Evolutionary conservation across 2,888 invertebrate genomes (phyloP).

Genomic region (Scaptomyza polygonia): DNA sequence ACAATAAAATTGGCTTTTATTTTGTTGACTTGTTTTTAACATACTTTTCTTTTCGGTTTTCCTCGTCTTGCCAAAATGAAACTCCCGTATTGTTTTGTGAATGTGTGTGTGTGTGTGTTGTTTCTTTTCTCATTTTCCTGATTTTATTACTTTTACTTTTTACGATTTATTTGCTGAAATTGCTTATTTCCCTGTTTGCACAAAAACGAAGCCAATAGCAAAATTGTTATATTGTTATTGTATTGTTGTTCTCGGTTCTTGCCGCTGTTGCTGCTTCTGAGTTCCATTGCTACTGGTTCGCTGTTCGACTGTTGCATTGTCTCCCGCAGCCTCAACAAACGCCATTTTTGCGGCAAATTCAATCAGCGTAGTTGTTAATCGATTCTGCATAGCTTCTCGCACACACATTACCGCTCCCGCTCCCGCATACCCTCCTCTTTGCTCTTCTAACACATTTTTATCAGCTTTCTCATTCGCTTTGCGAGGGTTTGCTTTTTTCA

Average conservation of each 20-base stretch:
- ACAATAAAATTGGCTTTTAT: conserved; percentile 40
- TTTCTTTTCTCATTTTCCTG: conserved; percentile 74
- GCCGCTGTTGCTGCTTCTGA: conserved; percentile 10
- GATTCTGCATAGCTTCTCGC: conserved; percentile 49
- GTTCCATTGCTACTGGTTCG: conserved; percentile 3
- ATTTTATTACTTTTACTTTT: conserved; percentile 79
- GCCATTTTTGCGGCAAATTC: conserved; percentile 65
- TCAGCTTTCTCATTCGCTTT: conserved; percentile 41
- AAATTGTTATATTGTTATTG: conserved; percentile 62
- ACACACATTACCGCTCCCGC: background rate
- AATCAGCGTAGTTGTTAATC: conserved; percentile 70
- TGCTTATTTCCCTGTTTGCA: conserved; percentile 70
- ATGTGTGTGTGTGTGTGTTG: conserved; percentile 14
- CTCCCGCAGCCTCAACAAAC: conserved; percentile 36
- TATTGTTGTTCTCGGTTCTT: conserved; percentile 7
- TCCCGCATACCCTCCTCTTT: background rate
- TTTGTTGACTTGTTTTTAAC: conserved; percentile 3
- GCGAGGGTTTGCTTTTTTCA: conserved; percentile 20
- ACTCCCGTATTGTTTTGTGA: conserved; percentile 17
- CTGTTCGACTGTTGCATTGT: conserved; percentile 24
- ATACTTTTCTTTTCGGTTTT: conserved; percentile 3
- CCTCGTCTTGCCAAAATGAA: conserved; percentile 16
- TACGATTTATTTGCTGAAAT: conserved; percentile 79
- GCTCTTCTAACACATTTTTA: conserved; percentile 18
- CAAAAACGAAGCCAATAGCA: conserved; percentile 47